Conservation (phyloP, 1,140 invertebrate genomes). For the Chelonus insularis region DNA sequence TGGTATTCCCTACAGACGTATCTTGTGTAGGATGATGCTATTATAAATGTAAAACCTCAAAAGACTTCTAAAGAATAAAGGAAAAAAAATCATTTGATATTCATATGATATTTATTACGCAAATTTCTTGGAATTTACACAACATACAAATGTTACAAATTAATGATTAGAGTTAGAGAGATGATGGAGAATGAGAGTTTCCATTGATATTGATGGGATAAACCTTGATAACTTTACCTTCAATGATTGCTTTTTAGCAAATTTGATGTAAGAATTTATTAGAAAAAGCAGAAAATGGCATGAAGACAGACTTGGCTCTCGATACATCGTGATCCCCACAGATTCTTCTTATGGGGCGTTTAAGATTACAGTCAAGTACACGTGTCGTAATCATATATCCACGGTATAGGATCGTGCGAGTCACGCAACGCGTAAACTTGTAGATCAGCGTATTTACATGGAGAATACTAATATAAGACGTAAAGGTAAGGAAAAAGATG, state of each 20-base stretch:
- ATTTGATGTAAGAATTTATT: background rate
- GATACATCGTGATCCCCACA: background rate
- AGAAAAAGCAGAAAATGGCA: background rate
- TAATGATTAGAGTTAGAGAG: conserved; percentile 24
- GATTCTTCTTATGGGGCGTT: conserved; percentile 6
- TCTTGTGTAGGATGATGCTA: background rate
- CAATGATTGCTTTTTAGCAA: background rate
- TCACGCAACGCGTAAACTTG: conserved; percentile 41
- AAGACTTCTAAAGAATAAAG: background rate
- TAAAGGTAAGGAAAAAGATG: conserved; percentile 32
- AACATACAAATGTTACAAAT: conserved; percentile 46
- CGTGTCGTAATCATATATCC: conserved; percentile 47
- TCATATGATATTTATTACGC: conserved; percentile 37
- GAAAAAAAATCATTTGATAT: background rate
- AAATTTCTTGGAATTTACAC: conserved; percentile 36
- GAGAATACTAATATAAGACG: conserved; percentile 23
- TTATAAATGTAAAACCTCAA: background rate
- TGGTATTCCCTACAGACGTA: background rate
- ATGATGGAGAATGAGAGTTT: background rate
- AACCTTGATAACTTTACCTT: too few species aligned
- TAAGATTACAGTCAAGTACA: conserved; percentile 28
- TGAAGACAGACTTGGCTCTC: background rate
- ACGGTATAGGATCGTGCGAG: conserved; percentile 38
- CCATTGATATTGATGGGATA: too few species aligned
- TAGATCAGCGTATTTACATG: conserved; percentile 23